Evolutionary conservation across 1,140 invertebrate species (phyloP).

Genomic region (Megalopta genalis): DNA sequence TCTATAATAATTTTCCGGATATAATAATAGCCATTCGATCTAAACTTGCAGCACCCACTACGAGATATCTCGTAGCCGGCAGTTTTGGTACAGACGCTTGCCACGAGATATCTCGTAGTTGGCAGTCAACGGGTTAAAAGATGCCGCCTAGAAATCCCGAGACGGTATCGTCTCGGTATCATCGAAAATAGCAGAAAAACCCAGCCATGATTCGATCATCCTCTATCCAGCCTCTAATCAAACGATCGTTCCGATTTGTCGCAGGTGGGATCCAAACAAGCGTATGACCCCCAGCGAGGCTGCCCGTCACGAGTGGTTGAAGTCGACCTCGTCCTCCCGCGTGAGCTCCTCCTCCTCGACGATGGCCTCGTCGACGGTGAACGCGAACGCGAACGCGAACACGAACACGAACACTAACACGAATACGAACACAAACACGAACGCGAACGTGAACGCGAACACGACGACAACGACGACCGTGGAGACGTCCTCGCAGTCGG

Average conservation of each 20-base stretch:
- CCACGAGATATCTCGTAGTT: too few relatives aligned
- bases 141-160: too few relatives aligned
- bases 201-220: too few relatives aligned
- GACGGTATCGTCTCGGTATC: too few relatives aligned
- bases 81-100: too few relatives aligned
- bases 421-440: constrained; percentile 39
- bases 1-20: too few relatives aligned
- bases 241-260: constrained; percentile 36
- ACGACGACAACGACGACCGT: constrained; percentile 52
- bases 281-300: constrained; percentile 96
- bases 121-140: too few relatives aligned
- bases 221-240: constrained; percentile 12
- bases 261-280: constrained; percentile 95
- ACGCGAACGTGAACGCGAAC: constrained; percentile 40
- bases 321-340: constrained; percentile 66
- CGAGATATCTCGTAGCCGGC: too few relatives aligned
- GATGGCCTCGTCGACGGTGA: constrained; percentile 69
- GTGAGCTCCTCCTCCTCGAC: constrained; percentile 71
- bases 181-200: too few relatives aligned
- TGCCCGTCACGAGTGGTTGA: constrained; percentile 88
- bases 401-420: too few relatives aligned
- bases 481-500: constrained; percentile 68
- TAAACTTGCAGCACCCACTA: too few relatives aligned
- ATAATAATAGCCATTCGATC: too few relatives aligned
- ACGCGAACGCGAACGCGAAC: constrained; percentile 38